Evolutionary conservation across 2,113 vertebrate genomes (phyloP), one percentile per base, ranked within the genome.

Genomic region (Acrocephalus arundinaceus): DNA sequence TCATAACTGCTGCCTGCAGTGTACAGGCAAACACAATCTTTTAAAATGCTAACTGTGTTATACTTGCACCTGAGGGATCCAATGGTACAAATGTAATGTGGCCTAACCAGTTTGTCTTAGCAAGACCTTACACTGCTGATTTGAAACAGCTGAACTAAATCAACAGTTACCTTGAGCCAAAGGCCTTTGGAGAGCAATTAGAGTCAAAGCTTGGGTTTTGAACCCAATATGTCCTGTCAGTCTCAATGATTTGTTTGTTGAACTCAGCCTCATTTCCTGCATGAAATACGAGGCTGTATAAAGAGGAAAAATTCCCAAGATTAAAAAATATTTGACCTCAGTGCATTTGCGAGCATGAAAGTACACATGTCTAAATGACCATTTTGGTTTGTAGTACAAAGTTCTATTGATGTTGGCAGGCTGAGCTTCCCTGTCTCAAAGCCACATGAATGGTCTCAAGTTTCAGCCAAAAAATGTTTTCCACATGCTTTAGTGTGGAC

Each of bases 131-230:
- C 89, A 85, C 97, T 97, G 97, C 96, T 98, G 98, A 98, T 98
- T 98, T 98, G 98, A 98, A 98, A 98, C 98, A 98, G 98, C 98
- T 98, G 98, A 98, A 97, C 98, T 98, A 98, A 98, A 98, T 98
- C 98, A 98, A 98, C 98, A 98, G 98, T 98, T 98, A 98, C 98
- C 98, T 98, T 98, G 98, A 98, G 98, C 98, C 98, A 98, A 98
- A 94, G 97, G 97, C 97, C 98, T 98, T 98, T 95, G 97, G 98
- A 98, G 98, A 98, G 98, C 98, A 98, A 98, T 98, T 98, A 98
- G 97, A 98, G 97, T 97, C 97, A 98, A 98, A 97, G 97, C 96
- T 97, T 97, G 96, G 96, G 97, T 98, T 98, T 98, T 98, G 98
- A 98, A 98, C 98, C 97, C 97, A 98, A 98, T 98, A 97, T 97